phyloP scores from a whole-genome alignment of 2,113 vertebrate genomes.

The Cyprinodon tularosa region DNA sequence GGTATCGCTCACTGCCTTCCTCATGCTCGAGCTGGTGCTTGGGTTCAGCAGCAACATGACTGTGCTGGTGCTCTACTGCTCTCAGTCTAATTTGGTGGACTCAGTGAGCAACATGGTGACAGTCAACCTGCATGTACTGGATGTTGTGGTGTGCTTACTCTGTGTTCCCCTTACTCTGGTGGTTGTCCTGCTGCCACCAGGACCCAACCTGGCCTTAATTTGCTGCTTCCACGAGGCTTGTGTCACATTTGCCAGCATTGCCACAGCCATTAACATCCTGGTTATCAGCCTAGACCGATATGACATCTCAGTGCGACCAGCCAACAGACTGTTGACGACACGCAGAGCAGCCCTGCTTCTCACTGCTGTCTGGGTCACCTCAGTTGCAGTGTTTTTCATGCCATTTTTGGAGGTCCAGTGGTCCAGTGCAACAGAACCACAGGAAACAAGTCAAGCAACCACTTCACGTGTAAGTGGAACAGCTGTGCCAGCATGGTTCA shows the following conservation, averaged over 20 bases:
- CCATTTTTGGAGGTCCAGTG: conserved; percentile 82
- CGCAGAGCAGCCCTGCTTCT: conserved; percentile 76
- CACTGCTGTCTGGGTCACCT: conserved; percentile 79
- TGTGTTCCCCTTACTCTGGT: conserved; percentile 81
- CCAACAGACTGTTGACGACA: conserved; percentile 80
- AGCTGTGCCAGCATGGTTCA: conserved; percentile 62
- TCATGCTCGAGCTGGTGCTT: conserved; percentile 82
- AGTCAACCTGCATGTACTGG: conserved; percentile 81
- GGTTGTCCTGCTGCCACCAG: conserved; percentile 79
- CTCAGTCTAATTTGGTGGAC: conserved; percentile 82
- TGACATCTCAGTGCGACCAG: conserved; percentile 82
- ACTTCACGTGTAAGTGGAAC: conserved; percentile 25
- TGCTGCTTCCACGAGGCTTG: conserved; percentile 86
- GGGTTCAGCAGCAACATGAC: conserved; percentile 84
- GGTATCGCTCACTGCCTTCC: conserved; percentile 78
- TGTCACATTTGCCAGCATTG: conserved; percentile 81
- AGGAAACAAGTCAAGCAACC: conserved; percentile 33
- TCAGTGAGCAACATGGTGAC: conserved; percentile 85
- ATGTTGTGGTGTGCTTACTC: conserved; percentile 82
- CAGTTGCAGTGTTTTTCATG: conserved; percentile 81
- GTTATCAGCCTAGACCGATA: conserved; percentile 83
- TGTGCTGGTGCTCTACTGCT: conserved; percentile 82
- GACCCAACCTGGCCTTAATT: conserved; percentile 76
- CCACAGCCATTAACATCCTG: conserved; percentile 82
- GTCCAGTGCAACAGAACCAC: conserved; percentile 45